Percentiles rank a stretch among this genome's conserved stretches.
These are phyloP conservation scores for Carcinoscorpius rotundicauda DNA, from an alignment of 1,140 invertebrate genomes.

Conservation along the genomic window DNA sequence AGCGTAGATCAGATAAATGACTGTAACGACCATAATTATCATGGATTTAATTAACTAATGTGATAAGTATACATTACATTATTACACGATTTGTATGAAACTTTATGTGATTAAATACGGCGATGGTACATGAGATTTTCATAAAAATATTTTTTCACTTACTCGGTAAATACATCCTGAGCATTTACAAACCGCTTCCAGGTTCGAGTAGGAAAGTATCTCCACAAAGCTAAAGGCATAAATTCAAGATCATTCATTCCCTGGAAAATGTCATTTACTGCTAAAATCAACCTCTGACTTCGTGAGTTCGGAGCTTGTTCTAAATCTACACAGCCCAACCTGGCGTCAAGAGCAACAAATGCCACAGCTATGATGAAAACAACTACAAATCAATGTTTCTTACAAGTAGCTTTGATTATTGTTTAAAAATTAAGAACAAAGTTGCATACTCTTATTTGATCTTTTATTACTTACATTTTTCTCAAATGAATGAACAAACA, in stretches of 20 bases:
- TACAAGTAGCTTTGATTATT: too few relatives aligned
- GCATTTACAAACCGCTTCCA: constrained; percentile 15
- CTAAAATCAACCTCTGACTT: constrained; percentile 52
- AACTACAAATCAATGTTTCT: too few relatives aligned
- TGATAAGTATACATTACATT: too few relatives aligned
- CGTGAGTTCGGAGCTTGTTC: constrained; percentile 37
- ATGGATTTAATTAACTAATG: too few relatives aligned
- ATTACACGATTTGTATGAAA: too few relatives aligned
- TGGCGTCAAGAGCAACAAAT: constrained; percentile 27
- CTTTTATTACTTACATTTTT: too few relatives aligned
- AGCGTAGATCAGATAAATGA: too few relatives aligned
- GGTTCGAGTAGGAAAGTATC: constrained; percentile 50
- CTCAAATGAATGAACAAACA: not conserved
- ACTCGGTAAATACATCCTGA: constrained; percentile 15
- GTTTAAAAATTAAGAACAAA: too few relatives aligned
- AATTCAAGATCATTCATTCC: constrained; percentile 59
- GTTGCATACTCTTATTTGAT: not conserved
- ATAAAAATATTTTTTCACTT: not conserved
- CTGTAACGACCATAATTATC: too few relatives aligned
- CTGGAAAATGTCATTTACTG: constrained; percentile 55
- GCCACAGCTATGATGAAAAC: constrained; percentile 22
- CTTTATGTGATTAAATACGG: too few relatives aligned
- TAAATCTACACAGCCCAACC: constrained; percentile 24
- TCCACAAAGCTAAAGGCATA: constrained; percentile 61
- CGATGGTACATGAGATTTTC: not conserved